Evolutionary conservation across 2,113 vertebrate species (phyloP).

Genomic region (Python bivittatus): DNA sequence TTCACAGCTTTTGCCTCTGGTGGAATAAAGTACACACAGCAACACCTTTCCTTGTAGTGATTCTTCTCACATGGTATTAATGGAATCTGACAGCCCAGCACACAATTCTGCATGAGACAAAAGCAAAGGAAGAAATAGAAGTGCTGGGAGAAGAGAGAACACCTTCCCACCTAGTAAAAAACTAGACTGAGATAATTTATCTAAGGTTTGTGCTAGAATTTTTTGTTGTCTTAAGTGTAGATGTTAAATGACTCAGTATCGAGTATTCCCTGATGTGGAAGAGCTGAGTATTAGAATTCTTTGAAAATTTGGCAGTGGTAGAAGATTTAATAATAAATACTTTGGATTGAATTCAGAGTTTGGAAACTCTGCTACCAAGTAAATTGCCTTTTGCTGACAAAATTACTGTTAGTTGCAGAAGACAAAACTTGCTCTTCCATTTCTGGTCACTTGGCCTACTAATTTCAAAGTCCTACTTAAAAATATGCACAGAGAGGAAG

Average conservation of each 20-base stretch:
- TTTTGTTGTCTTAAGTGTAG: slow-evolving; percentile 65
- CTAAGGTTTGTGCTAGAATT: slow-evolving; percentile 32
- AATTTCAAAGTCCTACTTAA: not conserved
- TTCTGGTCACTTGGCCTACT: not conserved
- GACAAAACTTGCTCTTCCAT: not conserved
- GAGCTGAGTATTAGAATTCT: slow-evolving; percentile 33
- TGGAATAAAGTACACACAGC: not conserved
- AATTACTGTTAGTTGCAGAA: not conserved
- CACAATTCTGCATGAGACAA: not conserved
- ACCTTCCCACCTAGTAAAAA: slow-evolving; percentile 8
- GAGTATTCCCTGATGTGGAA: not conserved
- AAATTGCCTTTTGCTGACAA: not conserved
- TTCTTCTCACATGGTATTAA: not conserved
- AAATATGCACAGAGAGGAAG: not conserved
- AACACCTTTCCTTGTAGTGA: not conserved
- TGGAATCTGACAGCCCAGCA: not conserved
- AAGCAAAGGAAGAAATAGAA: not conserved
- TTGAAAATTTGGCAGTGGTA: slow-evolving; percentile 1
- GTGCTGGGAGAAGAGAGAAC: slow-evolving; percentile 20
- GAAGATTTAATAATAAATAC: slow-evolving; percentile 8
- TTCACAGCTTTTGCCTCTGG: slow-evolving; percentile 58
- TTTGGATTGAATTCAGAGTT: slow-evolving; percentile 50
- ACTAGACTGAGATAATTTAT: slow-evolving; percentile 51
- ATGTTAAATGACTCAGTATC: slow-evolving; percentile 65
- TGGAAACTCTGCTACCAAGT: not conserved